phyloP scores from a whole-genome alignment of 2,113 vertebrate species.

The Myxocyprinus asiaticus region DNA sequence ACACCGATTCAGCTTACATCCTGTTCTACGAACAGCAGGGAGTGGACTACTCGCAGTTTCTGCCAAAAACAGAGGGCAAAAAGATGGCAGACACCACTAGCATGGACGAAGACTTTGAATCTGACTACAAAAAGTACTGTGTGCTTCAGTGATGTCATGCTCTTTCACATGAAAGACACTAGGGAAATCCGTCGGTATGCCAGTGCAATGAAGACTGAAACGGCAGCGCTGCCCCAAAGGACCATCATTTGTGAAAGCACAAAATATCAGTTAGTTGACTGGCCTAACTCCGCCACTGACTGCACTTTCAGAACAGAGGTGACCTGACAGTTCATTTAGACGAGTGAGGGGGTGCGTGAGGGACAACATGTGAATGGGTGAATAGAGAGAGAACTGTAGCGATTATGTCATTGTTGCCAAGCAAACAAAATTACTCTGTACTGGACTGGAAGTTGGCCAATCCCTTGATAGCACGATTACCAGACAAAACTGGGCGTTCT shows the following conservation, averaged over 20 bases:
- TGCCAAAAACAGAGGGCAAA: constrained; percentile 95
- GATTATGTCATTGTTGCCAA: constrained; percentile 56
- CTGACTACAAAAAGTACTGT: constrained; percentile 98
- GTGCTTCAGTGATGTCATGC: constrained; percentile 84
- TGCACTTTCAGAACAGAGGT: constrained; percentile 42
- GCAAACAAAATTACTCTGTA: constrained; percentile 44
- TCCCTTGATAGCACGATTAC: constrained; percentile 25
- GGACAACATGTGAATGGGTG: background rate
- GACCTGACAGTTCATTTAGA: constrained; percentile 26
- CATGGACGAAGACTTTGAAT: constrained; percentile 99
- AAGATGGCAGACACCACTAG: constrained; percentile 99
- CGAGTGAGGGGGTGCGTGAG: constrained; percentile 16
- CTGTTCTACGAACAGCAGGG: constrained; percentile 98
- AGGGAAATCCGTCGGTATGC: constrained; percentile 10
- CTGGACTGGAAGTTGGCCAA: constrained; percentile 23
- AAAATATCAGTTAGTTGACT: constrained; percentile 30
- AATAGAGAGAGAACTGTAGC: constrained; percentile 18
- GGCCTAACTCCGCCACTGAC: constrained; percentile 9
- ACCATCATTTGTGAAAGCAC: constrained; percentile 41
- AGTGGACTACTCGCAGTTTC: constrained; percentile 93
- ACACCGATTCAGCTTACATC: constrained; percentile 98
- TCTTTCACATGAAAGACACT: constrained; percentile 59
- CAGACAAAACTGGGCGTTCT: constrained; percentile 55
- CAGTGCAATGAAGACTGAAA: constrained; percentile 30
- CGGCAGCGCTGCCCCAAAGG: background rate